These are phyloP conservation scores for Leptarthrus brevirostris DNA, from an alignment of 2,888 invertebrate species.

Conservation along the genomic window DNA sequence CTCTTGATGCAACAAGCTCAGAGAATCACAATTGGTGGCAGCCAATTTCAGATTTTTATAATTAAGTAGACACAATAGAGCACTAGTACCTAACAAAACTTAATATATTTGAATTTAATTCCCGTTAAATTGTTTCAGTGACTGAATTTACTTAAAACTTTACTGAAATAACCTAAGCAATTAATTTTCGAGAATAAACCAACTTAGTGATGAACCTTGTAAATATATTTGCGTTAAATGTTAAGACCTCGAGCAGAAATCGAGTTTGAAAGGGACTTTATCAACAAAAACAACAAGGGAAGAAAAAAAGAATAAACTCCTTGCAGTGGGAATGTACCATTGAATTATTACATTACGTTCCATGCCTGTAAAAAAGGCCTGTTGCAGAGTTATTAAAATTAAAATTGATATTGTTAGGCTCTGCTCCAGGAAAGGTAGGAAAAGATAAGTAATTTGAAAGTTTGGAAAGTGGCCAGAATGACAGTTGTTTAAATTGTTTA, in stretches of 20 bases:
- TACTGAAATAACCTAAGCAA: conserved; percentile 8
- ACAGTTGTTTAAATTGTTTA: conserved; percentile 13
- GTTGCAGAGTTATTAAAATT: neutral
- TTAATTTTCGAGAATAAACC: conserved; percentile 2
- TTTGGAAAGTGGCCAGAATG: neutral
- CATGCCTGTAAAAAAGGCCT: conserved; percentile 11
- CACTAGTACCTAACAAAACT: neutral
- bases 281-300: neutral
- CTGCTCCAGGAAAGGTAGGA: neutral
- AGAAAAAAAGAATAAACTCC: conserved; percentile 11
- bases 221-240: conserved; percentile 2
- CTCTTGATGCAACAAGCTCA: too few species aligned
- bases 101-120: neutral
- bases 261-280: conserved; percentile 21
- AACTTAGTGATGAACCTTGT: conserved; percentile 19
- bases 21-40: too few species aligned
- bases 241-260: neutral
- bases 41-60: too few species aligned
- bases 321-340: neutral
- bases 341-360: neutral
- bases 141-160: conserved; percentile 35
- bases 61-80: too few species aligned
- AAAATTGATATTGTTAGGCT: neutral
- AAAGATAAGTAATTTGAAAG: neutral
- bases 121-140: conserved; percentile 15